Conservation (phyloP, 2,888 invertebrate species). For the Lamellibrachia columna region DNA sequence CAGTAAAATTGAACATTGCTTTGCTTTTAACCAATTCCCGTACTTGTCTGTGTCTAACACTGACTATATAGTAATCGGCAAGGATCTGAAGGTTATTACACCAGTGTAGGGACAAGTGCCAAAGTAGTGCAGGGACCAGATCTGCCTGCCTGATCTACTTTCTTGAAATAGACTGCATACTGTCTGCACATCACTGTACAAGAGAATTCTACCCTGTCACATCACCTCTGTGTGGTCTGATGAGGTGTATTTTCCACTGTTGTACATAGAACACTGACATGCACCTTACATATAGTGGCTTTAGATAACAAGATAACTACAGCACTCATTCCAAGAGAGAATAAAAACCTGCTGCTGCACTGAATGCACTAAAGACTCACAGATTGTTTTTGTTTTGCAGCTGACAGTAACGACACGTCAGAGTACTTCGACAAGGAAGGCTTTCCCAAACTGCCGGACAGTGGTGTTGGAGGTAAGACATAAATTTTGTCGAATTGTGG, state of each 20-base stretch:
- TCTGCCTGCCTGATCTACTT: too few species aligned
- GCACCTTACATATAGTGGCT: background rate
- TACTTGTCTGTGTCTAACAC: too few species aligned
- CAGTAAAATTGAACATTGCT: too few species aligned
- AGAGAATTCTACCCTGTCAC: background rate
- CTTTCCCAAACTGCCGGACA: background rate
- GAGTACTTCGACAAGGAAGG: background rate
- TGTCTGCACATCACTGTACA: background rate
- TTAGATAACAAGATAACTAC: background rate
- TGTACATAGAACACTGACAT: background rate
- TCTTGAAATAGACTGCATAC: too few species aligned
- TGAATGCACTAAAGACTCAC: background rate
- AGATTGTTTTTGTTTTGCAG: background rate
- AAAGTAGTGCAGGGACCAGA: too few species aligned
- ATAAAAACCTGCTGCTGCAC: background rate
- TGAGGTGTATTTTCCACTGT: background rate
- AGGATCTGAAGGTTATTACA: too few species aligned
- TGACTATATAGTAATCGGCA: too few species aligned
- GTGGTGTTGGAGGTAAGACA: background rate
- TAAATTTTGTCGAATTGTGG: background rate
- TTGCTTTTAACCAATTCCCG: too few species aligned
- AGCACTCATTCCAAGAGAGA: background rate
- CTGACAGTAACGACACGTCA: background rate
- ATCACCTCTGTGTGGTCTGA: background rate
- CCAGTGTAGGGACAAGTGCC: too few species aligned